Percentiles rank a stretch among this genome's conserved stretches.
Evolutionary conservation across 2,797 vertebrate species (phyloP).

Genomic region (Oophaga sylvatica): DNA sequence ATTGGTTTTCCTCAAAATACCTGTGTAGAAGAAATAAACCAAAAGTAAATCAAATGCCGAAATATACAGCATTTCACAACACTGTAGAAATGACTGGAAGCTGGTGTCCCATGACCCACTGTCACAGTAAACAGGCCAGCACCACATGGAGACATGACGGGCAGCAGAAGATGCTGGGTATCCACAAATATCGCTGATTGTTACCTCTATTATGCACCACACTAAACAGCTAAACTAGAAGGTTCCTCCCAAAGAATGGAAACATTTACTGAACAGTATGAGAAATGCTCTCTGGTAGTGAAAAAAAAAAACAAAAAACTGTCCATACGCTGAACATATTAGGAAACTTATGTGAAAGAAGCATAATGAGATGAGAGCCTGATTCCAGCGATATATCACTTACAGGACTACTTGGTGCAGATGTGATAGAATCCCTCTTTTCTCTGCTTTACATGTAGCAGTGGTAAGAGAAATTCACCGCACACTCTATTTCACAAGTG

Average conservation of each 20-base stretch:
- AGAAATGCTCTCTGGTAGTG: not conserved
- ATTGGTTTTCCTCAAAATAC: not conserved
- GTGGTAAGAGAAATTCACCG: too few relatives aligned
- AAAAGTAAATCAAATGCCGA: not conserved
- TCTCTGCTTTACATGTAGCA: too few relatives aligned
- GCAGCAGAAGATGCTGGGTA: not conserved
- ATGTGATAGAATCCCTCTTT: too few relatives aligned
- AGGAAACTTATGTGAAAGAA: not conserved
- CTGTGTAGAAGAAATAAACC: not conserved
- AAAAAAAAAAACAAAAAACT: not conserved
- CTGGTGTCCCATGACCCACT: constrained; percentile 5
- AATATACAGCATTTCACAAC: not conserved
- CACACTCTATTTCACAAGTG: too few relatives aligned
- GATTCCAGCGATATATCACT: too few relatives aligned
- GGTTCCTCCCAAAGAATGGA: not conserved
- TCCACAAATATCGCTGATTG: not conserved
- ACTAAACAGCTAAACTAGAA: not conserved
- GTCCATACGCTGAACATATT: not conserved
- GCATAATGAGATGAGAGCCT: not conserved
- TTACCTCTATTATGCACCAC: not conserved
- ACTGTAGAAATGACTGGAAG: not conserved
- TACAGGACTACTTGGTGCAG: too few relatives aligned
- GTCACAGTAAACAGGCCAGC: constrained; percentile 21
- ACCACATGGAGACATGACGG: constrained; percentile 4
- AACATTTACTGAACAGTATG: not conserved